These are phyloP conservation scores for Xestobium rufovillosum DNA, from an alignment of 2,888 invertebrate genomes.

Conservation along the genomic window DNA sequence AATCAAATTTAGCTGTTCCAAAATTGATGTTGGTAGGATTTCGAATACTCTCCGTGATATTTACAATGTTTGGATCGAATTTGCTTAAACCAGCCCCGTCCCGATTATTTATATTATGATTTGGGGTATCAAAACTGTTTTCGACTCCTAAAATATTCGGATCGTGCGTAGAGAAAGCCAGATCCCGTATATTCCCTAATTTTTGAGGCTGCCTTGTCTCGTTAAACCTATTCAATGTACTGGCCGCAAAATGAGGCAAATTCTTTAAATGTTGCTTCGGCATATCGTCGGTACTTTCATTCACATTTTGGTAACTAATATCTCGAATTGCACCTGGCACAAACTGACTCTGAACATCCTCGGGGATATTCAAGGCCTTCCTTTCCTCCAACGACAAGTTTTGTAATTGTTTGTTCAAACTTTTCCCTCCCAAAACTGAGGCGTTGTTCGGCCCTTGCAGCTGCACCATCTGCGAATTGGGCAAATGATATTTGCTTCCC, in stretches of 20 bases:
- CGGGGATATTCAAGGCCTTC: background rate
- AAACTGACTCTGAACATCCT: too few relatives aligned
- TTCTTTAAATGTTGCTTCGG: slow-evolving; percentile 8
- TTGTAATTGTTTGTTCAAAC: slow-evolving; percentile 1
- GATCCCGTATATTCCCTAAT: slow-evolving; percentile 21
- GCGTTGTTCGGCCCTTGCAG: slow-evolving; percentile 27
- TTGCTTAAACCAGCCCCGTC: too few relatives aligned
- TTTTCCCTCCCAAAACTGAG: too few relatives aligned
- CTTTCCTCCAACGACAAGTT: slow-evolving; percentile 1
- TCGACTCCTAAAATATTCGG: background rate
- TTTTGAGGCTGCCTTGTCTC: slow-evolving; percentile 20
- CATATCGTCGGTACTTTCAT: background rate
- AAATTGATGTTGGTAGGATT: too few relatives aligned
- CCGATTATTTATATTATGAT: too few relatives aligned
- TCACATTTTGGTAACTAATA: slow-evolving; percentile 17
- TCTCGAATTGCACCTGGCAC: slow-evolving; percentile 20
- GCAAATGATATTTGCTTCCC: slow-evolving; percentile 29
- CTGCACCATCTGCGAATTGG: slow-evolving; percentile 33
- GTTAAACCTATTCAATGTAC: slow-evolving; percentile 21
- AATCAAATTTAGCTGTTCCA: too few relatives aligned
- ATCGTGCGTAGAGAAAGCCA: slow-evolving; percentile 23
- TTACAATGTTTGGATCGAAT: too few relatives aligned
- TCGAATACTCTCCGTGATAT: too few relatives aligned
- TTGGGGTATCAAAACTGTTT: background rate
- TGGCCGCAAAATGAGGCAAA: slow-evolving; percentile 26